Evolutionary conservation across 2,797 vertebrate genomes (phyloP), one percentile per base, ranked within the genome.

Genomic region (Lagodon rhomboides): DNA sequence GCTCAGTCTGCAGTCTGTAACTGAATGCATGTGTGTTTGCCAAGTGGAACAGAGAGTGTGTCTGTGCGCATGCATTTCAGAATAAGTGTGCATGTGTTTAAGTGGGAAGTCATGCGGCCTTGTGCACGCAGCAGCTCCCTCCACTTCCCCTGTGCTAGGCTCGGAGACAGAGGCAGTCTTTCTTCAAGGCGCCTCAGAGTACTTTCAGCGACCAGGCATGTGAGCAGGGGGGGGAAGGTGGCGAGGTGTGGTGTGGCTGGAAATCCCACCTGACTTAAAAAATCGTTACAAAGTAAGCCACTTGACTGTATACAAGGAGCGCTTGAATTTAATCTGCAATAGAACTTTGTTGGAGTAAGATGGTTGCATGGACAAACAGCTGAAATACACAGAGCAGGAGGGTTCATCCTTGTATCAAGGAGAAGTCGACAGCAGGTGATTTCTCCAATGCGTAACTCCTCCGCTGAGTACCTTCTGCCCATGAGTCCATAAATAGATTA

Each of bases 101-200:
- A 84, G 84, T 71, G 65, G 82, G 69, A 87, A 88, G 89, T 95
- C 92, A 93, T 86, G 85, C 25, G 86, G 82, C 68, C 72, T 13
- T 60, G 62, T 72, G 85, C 77, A 82, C 17, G 11, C 75, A 50
- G 70, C 46, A 44, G 62, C 68, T 78, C 72, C 25, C 70, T 85
- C 59, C 8, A 80, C 73, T 91, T 93, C 87, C 88, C 87, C 86
- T 47, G 34, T 63, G 50, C 64, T 68, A 66, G 58, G 41, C 51
- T 59, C 13, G 53, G 12, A 85, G 61, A 95, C 90, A 95, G 80
- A 92, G 80, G 76, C 47, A 18, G n/a, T 62, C 87, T 93, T 93
- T 95, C 90, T 93, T 90, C 75, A 61, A 47, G 68, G 11, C 22
- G 5, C 80, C 75, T 60, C 61, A 38, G 20, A 49, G 56, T 11